phyloP scores from a whole-genome alignment of 2,113 vertebrate species.

The Oryzias javanicus region DNA sequence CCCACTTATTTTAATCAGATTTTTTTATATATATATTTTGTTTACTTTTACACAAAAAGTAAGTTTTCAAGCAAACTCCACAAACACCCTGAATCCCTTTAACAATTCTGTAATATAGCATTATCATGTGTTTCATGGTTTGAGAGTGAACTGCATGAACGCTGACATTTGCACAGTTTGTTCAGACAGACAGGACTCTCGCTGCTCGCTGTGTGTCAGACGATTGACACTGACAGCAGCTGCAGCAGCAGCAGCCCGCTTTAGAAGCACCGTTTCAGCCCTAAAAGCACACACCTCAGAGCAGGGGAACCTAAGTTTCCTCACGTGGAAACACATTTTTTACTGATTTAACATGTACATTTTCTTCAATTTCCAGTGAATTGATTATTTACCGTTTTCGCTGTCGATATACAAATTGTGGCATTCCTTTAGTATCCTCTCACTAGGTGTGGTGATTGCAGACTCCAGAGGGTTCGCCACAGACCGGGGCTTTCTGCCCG shows the following conservation, averaged over 20 bases:
- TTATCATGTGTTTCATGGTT: neutral
- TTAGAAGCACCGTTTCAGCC: neutral
- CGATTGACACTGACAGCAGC: constrained; percentile 48
- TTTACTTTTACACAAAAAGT: too few relatives aligned
- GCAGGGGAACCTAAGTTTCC: neutral
- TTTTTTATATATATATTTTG: too few relatives aligned
- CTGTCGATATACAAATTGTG: constrained; percentile 77
- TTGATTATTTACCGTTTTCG: constrained; percentile 73
- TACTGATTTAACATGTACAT: neutral
- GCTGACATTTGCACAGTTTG: constrained; percentile 5
- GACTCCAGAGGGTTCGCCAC: constrained; percentile 79
- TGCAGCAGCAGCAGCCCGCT: constrained; percentile 4
- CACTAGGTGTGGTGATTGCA: constrained; percentile 74
- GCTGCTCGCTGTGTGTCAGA: constrained; percentile 26
- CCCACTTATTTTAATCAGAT: too few relatives aligned
- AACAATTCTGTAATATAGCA: too few relatives aligned
- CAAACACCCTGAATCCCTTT: too few relatives aligned
- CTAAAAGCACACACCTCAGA: neutral
- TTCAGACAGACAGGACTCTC: neutral
- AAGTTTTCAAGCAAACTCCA: too few relatives aligned
- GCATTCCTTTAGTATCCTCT: constrained; percentile 78
- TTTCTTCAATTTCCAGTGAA: neutral
- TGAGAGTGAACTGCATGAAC: neutral
- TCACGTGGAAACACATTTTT: constrained; percentile 1
- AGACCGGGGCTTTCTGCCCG: constrained; percentile 73